Conservation (phyloP, 1,140 invertebrate species). For the Dufourea novaeangliae region DNA sequence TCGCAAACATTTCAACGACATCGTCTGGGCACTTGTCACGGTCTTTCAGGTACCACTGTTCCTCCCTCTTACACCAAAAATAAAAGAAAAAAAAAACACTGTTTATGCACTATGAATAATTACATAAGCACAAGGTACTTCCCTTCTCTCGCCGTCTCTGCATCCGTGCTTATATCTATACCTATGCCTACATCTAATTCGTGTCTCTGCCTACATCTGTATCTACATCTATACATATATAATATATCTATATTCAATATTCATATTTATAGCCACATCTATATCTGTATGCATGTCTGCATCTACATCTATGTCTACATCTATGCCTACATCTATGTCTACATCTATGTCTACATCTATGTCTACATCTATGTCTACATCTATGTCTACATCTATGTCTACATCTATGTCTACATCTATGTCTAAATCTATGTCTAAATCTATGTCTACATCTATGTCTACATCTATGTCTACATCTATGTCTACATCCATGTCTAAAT, state of each 20-base stretch:
- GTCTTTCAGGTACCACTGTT: conserved; percentile 94
- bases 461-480: too few relatives aligned
- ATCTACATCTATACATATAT: too few relatives aligned
- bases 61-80: conserved; percentile 51
- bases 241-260: conserved; percentile 35
- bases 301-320: too few relatives aligned
- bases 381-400: too few relatives aligned
- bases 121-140: conserved; percentile 2
- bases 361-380: too few relatives aligned
- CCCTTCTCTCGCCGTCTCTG: background rate
- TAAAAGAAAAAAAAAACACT: background rate
- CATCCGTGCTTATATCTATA: conserved; percentile 16
- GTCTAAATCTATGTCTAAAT: too few relatives aligned
- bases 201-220: conserved; percentile 10
- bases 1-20: conserved; percentile 98
- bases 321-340: too few relatives aligned
- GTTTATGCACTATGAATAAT: conserved; percentile 27
- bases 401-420: too few relatives aligned
- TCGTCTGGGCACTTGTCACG: conserved; percentile 97
- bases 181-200: conserved; percentile 1
- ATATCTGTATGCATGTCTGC: background rate
- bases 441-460: too few relatives aligned
- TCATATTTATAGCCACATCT: background rate
- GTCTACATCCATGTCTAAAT: too few relatives aligned
- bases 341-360: too few relatives aligned